Evolutionary conservation across 2,888 invertebrate species (phyloP), one percentile per base, ranked within the genome.

Genomic region (Plebejus anna): DNA sequence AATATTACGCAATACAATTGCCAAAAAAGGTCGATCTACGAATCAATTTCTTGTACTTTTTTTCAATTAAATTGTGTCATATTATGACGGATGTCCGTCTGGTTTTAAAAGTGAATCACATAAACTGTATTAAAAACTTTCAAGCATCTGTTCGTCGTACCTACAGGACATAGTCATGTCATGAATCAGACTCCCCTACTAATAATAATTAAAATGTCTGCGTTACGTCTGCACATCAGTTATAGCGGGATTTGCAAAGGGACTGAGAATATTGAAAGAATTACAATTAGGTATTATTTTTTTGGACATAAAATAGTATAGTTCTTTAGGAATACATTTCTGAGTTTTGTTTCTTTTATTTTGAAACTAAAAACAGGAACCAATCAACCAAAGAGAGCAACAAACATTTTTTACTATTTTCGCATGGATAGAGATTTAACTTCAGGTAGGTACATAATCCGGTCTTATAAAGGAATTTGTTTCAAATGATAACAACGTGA

Each of bases 81-180:
- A 36, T 5, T 42, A 7, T 42, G 16, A 22, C 32, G 66, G 42
- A 42, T 71, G 42, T 71, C n/a, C 5, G 42, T 71, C 71, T 42
- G 38, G 38, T n/a, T 6, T 0, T 13, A 22, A 2, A n/a, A 28
- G 42, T 71, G 71, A 71, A n/a, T 71, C 71, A 71, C 42, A 66
- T 36, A 16, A 66, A 22, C 9, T 7, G 11, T 22, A 71, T 42
- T 42, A 9, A 71, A 70, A 42, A 22, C 16, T 38, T 70, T n/a
- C n/a, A 71, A 71, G n/a, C 71, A 71, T 71, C 38, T 71, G 71
- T 42, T 13, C 13, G 13, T 36, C 13, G 11, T 4, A 66, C 83
- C 81, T 84, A 85, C 86, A 86, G 87, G 87, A 88, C 84, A 83
- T 82, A 84, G 81, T 84, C 82, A 83, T 83, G 79, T 77, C 76